phyloP scores from a whole-genome alignment of 2,888 invertebrate genomes.

The Tiphia femorata region DNA sequence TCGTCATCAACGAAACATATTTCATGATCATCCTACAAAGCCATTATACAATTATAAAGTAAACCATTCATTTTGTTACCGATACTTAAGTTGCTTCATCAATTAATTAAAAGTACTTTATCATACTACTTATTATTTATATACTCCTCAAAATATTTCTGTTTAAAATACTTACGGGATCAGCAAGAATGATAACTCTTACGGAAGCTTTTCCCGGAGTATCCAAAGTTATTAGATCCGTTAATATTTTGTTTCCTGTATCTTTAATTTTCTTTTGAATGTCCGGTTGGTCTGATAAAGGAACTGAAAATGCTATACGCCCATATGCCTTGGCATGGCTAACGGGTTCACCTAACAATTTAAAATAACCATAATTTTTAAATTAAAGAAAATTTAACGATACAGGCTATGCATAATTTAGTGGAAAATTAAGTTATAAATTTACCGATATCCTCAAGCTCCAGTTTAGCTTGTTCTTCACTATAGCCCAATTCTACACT shows the following conservation, averaged over 20 bases:
- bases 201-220: constrained; percentile 99
- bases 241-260: constrained; percentile 82
- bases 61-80: constrained; percentile 15
- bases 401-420: too few relatives aligned
- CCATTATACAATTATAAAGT: too few relatives aligned
- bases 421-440: too few relatives aligned
- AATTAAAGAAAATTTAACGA: constrained; percentile 3
- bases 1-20: constrained; percentile 99
- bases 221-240: constrained; percentile 90
- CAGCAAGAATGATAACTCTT: constrained; percentile 94
- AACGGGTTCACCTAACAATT: constrained; percentile 73
- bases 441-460: constrained; percentile 80
- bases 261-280: constrained; percentile 82
- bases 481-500: constrained; percentile 79
- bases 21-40: constrained; percentile 92
- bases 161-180: constrained; percentile 76
- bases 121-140: background rate
- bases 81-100: background rate
- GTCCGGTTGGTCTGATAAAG: constrained; percentile 79
- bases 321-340: constrained; percentile 93
- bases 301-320: constrained; percentile 94
- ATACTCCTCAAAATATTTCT: background rate
- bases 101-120: background rate
- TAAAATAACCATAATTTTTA: constrained; percentile 5
- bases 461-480: constrained; percentile 81